Conservation (phyloP, 2,113 vertebrate species). For the Hypocryptadius cinnamomeus region DNA sequence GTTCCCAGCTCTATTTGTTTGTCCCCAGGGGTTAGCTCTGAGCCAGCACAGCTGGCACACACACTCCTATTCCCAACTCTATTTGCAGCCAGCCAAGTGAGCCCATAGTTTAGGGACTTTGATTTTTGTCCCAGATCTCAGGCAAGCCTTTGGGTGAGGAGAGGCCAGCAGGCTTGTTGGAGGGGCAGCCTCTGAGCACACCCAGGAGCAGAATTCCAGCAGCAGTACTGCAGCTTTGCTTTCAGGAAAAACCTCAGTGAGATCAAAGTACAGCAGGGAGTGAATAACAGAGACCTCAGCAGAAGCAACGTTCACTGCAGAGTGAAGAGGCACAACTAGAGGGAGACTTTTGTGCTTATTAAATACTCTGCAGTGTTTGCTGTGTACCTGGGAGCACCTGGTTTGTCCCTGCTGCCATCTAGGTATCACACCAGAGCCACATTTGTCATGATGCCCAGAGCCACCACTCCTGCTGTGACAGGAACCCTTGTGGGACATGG, state of each 20-base stretch:
- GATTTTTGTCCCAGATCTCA: background rate
- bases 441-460: rapidly evolving
- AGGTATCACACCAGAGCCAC: background rate
- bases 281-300: background rate
- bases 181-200: background rate
- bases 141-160: background rate
- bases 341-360: background rate
- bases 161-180: background rate
- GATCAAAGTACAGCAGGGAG: background rate
- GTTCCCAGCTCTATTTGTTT: background rate
- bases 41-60: background rate
- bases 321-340: background rate
- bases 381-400: background rate
- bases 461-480: background rate
- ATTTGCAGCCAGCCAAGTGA: background rate
- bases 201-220: background rate
- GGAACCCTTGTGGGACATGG: rapidly evolving
- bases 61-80: background rate
- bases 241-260: background rate
- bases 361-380: background rate
- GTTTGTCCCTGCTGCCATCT: background rate
- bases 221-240: background rate
- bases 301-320: background rate
- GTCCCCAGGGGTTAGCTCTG: too few relatives aligned
- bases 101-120: background rate